Percentiles rank a stretch among this genome's conserved stretches.
Evolutionary conservation across 1,140 invertebrate genomes (phyloP).

Genomic region (Diploscapter pachys): DNA sequence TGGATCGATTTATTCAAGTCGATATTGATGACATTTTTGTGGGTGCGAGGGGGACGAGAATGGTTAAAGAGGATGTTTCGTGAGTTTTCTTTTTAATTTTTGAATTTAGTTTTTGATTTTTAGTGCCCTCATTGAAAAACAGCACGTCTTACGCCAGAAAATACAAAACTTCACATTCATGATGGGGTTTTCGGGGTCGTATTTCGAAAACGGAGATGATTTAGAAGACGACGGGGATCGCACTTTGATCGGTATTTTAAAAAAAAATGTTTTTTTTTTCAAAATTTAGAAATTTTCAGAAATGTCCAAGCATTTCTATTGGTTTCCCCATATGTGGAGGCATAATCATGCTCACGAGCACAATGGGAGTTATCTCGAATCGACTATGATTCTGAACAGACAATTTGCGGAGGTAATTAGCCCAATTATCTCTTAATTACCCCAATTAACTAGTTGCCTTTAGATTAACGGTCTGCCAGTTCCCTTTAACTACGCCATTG

Average conservation of each 20-base stretch:
- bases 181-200: slow-evolving; percentile 86
- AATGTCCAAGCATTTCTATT: slow-evolving; percentile 46
- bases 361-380: slow-evolving; percentile 40
- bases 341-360: slow-evolving; percentile 59
- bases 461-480: slow-evolving; percentile 74
- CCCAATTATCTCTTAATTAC: no score
- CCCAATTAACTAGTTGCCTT: slow-evolving; percentile 26
- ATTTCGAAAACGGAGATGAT: slow-evolving; percentile 71
- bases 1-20: slow-evolving; percentile 86
- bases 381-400: slow-evolving; percentile 55
- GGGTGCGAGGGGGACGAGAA: slow-evolving; percentile 74
- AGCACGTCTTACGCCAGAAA: slow-evolving; percentile 71
- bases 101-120: no score
- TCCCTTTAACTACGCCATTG: slow-evolving; percentile 87
- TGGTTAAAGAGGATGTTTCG: slow-evolving; percentile 66
- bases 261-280: slow-evolving; percentile 31
- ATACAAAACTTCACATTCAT: slow-evolving; percentile 75
- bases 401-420: slow-evolving; percentile 48
- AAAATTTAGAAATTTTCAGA: slow-evolving; percentile 31
- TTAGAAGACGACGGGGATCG: slow-evolving; percentile 92
- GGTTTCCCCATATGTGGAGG: slow-evolving; percentile 59
- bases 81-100: not conserved
- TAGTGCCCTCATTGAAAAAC: slow-evolving; percentile 56
- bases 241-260: slow-evolving; percentile 73
- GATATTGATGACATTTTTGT: slow-evolving; percentile 99